A percentile compares a stretch with the other conserved stretches of the same genome.
These are phyloP conservation scores for Liparis tanakae DNA, from an alignment of 2,797 vertebrate species.

Conservation along the genomic window DNA sequence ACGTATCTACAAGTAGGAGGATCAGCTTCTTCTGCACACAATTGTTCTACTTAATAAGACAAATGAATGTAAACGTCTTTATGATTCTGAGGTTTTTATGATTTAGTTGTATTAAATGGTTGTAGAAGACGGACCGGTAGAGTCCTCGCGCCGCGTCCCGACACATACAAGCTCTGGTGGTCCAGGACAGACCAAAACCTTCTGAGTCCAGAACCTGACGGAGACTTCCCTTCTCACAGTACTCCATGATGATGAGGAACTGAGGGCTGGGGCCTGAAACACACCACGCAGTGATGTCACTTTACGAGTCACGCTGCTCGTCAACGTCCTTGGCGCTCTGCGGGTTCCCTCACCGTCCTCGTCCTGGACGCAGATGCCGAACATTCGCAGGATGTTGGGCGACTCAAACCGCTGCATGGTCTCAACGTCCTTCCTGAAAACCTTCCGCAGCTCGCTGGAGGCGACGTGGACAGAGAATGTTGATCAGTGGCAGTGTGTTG, in stretches of 20 bases:
- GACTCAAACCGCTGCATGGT: constrained; percentile 91
- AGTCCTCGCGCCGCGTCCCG: constrained; percentile 87
- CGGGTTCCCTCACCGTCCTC: constrained; percentile 78
- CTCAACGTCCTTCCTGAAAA: constrained; percentile 86
- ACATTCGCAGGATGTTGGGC: constrained; percentile 90
- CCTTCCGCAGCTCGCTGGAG: constrained; percentile 76
- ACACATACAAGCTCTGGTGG: constrained; percentile 80
- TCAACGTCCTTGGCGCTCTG: neutral
- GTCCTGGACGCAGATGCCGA: constrained; percentile 87
- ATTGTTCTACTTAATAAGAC: too few species aligned
- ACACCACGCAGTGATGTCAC: neutral
- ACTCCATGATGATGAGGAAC: constrained; percentile 91
- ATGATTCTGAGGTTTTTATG: too few species aligned
- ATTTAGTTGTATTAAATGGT: too few species aligned
- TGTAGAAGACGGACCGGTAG: constrained; percentile 83
- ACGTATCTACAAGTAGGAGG: too few species aligned
- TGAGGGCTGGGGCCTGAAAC: constrained; percentile 76
- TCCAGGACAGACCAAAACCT: constrained; percentile 71
- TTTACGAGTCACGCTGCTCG: neutral
- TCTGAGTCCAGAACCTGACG: constrained; percentile 82
- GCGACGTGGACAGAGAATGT: neutral
- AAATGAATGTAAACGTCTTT: too few species aligned
- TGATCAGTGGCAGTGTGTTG: neutral
- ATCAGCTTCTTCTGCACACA: too few species aligned
- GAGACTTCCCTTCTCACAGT: constrained; percentile 88